Evolutionary conservation across 2,888 invertebrate species (phyloP), one percentile per base, ranked within the genome.

Genomic region (Phengaris alcon): DNA sequence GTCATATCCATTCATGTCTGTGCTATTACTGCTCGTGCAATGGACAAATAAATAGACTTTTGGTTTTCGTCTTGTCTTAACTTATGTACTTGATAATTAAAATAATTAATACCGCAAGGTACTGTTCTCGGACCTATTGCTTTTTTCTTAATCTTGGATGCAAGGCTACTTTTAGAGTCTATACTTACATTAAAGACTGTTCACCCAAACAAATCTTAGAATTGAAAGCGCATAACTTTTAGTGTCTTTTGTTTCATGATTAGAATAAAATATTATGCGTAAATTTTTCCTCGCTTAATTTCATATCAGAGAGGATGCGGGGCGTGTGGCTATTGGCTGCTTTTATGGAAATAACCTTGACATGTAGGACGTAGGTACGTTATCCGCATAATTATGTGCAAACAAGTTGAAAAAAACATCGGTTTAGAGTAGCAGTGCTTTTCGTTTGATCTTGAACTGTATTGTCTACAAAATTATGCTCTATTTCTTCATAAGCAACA

Each of bases 371-470:
- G 4, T 12, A 12, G 15, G 22, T 22, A 15, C 59, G 1, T 59
- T 59, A 59, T 59, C 59, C 59, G 15, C 59, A 59, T 59, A 59
- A 59, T 59, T 59, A 10, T 59, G 59, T 22, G 59, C 22, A 59
- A 59, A 59, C 59, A 59, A 59, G 59, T 59, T 59, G 59, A 59
- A 59, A 59, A 59, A 59, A 22, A 22, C 59, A 59, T 59, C 22
- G 22, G 59, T 59, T 55, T 7, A 3, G n/a, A 55, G 55, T n/a
- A 22, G 9, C 22, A 22, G 59, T 22, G 15, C 10, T 59, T 10
- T 59, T 10, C 59, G 22, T 59, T 59, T 59, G 9, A 22, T 59
- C 22, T 22, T 7, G 22, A 59, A 59, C 59, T 22, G 9, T 59
- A 22, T 59, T 3, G 1, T 9, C 59, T 59, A 15, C 22, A 22